Evolutionary conservation across 2,797 vertebrate species (phyloP).

Genomic region (Onychomys leucogaster): DNA sequence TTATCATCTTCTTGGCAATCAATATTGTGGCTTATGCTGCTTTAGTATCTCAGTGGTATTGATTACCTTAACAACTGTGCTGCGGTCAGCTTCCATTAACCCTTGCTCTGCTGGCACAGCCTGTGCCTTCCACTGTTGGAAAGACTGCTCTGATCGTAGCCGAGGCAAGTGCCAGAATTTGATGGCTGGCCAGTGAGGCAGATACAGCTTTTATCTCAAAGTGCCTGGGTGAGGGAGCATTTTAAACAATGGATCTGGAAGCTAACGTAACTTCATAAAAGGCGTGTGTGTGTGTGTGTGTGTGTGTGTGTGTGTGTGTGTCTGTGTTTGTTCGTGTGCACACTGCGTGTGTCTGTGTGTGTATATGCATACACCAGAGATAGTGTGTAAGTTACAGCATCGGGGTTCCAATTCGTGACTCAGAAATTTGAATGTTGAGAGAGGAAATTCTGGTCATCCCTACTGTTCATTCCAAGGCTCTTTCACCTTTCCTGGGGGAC

Average conservation of each 20-base stretch:
- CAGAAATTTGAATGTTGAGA: conserved; percentile 2
- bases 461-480: neutral
- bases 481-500: neutral
- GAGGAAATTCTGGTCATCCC: neutral
- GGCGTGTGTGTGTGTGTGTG: neutral
- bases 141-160: neutral
- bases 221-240: neutral
- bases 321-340: no score
- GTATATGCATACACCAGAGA: accelerated
- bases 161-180: neutral
- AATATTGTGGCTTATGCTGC: conserved; percentile 97
- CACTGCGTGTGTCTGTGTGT: neutral
- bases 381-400: neutral
- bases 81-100: conserved; percentile 93
- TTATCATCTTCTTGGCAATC: conserved; percentile 96
- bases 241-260: conserved; percentile 50
- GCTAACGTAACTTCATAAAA: conserved; percentile 28
- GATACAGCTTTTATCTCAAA: conserved; percentile 15
- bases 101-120: conserved; percentile 83
- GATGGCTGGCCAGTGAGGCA: conserved; percentile 53
- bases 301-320: neutral
- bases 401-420: neutral
- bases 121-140: neutral
- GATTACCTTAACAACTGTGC: conserved; percentile 97
- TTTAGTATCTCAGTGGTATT: conserved; percentile 99